Base-by-base conservation (phyloP, 2,113 vertebrate genomes). In the Uria aalge region DNA sequence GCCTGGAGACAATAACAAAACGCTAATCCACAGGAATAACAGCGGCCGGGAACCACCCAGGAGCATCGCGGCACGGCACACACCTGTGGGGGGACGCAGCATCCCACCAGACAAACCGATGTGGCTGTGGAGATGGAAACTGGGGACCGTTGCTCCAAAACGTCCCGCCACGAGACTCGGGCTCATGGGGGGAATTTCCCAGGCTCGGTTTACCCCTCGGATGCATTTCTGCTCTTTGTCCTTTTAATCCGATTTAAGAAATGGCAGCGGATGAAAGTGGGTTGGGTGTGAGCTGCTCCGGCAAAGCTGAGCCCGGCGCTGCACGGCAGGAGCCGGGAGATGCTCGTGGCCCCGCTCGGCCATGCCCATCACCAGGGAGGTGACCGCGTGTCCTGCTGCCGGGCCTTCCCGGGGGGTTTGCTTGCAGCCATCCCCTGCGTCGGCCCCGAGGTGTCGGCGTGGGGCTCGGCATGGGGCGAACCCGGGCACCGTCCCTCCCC, bases 111-210 rank as follows among this genome's bases (percentile, higher is more conserved):
- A 68, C 27, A 32, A 63, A 38, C 10, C 4, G 1, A 17, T 12
- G n/a, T 12, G 76, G 32, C 26, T 0, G 0, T 47, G 30, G 78
- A 73, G 34, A n/a, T 41, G 38, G 59, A 41, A 92, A 62, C 0
- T n/a, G 67, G 83, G 85, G 26, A 41, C 38, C 11, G 1, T 27
- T 52, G 7, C 34, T 59, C n/a, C 77, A 55, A 52, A 77, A 83
- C 1, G 0, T 59, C 62, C 69, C 3, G 2, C 43, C 30, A 81
- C 0, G 0, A 79, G 38, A 36, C n/a, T 21, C 1, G 1, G 43
- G 43, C 10, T 66, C 4, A 0, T 3, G 3, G 14, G 6, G 16
- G 32, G 15, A n/a, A 41, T 82, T 56, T 40, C 24, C 48, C 34
- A 63, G 82, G 30, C 36, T 85, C 4, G 0, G 9, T 90, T 93